phyloP scores from a whole-genome alignment of 2,888 invertebrate species.

The Himalopsyche anomala region DNA sequence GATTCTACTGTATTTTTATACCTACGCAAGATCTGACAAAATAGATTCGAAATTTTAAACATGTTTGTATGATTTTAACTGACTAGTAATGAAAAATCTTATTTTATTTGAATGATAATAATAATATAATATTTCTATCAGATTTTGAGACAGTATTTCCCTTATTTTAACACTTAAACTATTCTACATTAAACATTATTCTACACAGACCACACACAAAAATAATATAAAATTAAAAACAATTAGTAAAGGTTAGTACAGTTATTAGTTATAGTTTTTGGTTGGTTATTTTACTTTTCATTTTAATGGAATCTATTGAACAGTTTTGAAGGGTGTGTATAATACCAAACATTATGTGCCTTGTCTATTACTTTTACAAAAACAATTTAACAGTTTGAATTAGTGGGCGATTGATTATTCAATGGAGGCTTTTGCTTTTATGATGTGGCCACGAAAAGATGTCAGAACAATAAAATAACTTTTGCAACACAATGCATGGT shows the following conservation, averaged over 20 bases:
- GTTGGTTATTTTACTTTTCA: constrained; percentile 49
- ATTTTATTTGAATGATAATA: no score
- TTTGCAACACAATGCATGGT: no score
- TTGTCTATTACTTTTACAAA: neutral
- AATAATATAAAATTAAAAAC: constrained; percentile 53
- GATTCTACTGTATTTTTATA: no score
- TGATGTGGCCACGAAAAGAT: no score
- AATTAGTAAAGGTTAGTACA: constrained; percentile 57
- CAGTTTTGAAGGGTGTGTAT: constrained; percentile 20
- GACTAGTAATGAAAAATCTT: no score
- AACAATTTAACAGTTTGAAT: neutral
- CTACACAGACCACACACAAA: constrained; percentile 33
- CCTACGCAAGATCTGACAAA: no score
- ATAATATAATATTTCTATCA: neutral
- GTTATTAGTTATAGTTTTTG: constrained; percentile 55
- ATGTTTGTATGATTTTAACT: no score
- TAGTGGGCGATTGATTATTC: no score
- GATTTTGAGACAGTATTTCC: neutral
- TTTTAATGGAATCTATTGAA: constrained; percentile 22
- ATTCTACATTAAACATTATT: constrained; percentile 16
- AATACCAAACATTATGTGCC: constrained; percentile 14
- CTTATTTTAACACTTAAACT: neutral
- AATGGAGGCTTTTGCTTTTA: no score
- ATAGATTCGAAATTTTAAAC: no score
- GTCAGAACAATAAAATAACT: no score